These are phyloP conservation scores for Zapornia atra DNA, from an alignment of 2,113 vertebrate genomes.

Conservation along the genomic window DNA sequence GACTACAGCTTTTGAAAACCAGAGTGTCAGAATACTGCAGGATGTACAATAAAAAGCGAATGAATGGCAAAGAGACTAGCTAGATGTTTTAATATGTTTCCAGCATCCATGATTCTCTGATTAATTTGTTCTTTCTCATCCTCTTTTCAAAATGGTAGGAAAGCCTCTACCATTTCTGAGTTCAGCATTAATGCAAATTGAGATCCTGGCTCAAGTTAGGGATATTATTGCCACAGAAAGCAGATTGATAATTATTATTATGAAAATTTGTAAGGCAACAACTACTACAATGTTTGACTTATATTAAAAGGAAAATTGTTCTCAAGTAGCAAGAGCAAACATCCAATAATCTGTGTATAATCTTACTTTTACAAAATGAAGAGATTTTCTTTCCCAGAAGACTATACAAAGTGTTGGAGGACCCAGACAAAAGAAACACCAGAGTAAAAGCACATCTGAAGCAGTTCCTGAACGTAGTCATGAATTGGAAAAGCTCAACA, in stretches of 20 bases:
- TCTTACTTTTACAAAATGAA: neutral
- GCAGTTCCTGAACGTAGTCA: neutral
- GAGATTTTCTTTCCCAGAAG: neutral
- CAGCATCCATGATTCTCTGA: neutral
- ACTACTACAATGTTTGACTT: conserved; percentile 1
- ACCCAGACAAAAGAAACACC: neutral
- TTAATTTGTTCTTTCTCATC: conserved; percentile 55
- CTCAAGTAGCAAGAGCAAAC: neutral
- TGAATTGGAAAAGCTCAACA: neutral
- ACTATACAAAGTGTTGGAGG: neutral
- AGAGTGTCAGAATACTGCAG: conserved; percentile 45
- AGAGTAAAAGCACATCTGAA: neutral
- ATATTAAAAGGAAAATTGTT: conserved; percentile 8
- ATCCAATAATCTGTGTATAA: conserved; percentile 5
- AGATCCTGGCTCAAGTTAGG: conserved; percentile 24
- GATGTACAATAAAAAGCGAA: conserved; percentile 16
- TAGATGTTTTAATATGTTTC: conserved; percentile 52
- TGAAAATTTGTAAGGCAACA: conserved; percentile 28
- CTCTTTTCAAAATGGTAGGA: conserved; percentile 41
- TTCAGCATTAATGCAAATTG: conserved; percentile 15
- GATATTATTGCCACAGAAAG: conserved; percentile 40
- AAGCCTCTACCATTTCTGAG: conserved; percentile 17
- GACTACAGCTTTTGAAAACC: conserved; percentile 59
- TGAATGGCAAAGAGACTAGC: neutral
- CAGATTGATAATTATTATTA: conserved; percentile 44